Evolutionary conservation across 2,797 vertebrate species (phyloP).

Genomic region (Aphelocoma californica): DNA sequence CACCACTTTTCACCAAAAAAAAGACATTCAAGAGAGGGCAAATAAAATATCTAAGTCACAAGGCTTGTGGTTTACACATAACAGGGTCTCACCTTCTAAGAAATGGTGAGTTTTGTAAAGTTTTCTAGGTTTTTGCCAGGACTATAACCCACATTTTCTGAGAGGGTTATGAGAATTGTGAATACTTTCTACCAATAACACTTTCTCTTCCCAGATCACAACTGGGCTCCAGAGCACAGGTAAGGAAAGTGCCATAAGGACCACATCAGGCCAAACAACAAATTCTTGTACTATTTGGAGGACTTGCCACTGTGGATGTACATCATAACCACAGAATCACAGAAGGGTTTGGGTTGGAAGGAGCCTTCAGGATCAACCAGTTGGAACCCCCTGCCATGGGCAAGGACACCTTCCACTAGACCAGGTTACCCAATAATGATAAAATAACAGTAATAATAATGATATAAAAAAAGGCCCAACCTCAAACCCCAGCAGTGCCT

Average conservation of each 20-base stretch:
- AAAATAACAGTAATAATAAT: background rate
- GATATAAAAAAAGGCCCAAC: background rate
- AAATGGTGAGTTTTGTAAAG: background rate
- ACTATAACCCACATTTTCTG: background rate
- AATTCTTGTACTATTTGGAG: background rate
- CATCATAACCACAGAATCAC: background rate
- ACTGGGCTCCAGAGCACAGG: background rate
- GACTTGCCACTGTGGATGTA: background rate
- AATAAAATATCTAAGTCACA: background rate
- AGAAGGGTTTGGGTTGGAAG: background rate
- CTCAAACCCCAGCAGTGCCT: background rate
- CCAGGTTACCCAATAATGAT: background rate
- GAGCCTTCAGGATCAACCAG: background rate
- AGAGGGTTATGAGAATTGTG: background rate
- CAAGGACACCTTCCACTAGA: background rate
- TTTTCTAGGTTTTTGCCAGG: background rate
- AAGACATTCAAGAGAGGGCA: background rate
- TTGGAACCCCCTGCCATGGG: background rate
- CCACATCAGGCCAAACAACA: fast-evolving
- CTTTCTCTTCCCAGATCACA: background rate
- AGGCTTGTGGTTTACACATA: background rate
- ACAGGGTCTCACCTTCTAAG: background rate
- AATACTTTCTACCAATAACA: background rate
- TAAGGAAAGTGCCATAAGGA: background rate
- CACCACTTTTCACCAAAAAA: background rate